These are phyloP conservation scores for Chorisops tibialis DNA, from an alignment of 2,888 invertebrate genomes.

Conservation along the genomic window DNA sequence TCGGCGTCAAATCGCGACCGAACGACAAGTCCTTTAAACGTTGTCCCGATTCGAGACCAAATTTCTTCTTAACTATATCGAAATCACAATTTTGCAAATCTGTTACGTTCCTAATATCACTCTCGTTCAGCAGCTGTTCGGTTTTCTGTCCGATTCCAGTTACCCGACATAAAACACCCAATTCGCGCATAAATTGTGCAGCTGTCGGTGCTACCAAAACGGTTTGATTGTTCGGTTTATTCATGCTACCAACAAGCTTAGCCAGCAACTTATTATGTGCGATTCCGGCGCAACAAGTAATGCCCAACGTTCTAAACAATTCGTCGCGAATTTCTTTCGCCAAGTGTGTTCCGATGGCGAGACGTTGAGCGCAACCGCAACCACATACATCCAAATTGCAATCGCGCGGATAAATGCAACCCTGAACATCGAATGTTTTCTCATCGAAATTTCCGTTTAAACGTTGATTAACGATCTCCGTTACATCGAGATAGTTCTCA, in stretches of 20 bases:
- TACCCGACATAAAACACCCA: constrained; percentile 62
- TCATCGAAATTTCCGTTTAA: constrained; percentile 35
- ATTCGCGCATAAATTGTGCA: constrained; percentile 62
- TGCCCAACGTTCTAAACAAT: constrained; percentile 64
- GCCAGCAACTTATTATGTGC: constrained; percentile 81
- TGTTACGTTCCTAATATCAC: constrained; percentile 63
- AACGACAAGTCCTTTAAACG: constrained; percentile 66
- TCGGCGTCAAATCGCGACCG: constrained; percentile 70
- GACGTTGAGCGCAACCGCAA: constrained; percentile 70
- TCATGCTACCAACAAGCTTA: constrained; percentile 68
- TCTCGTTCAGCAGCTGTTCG: constrained; percentile 60
- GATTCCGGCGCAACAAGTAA: constrained; percentile 79
- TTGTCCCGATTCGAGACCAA: constrained; percentile 66
- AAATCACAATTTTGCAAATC: constrained; percentile 64
- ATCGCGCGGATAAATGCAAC: constrained; percentile 60
- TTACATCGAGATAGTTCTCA: constrained; percentile 81
- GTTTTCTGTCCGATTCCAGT: constrained; percentile 76
- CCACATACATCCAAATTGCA: constrained; percentile 59
- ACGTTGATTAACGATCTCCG: constrained; percentile 53
- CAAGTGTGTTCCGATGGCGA: constrained; percentile 68
- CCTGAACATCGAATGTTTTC: constrained; percentile 41
- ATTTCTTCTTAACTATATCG: constrained; percentile 60
- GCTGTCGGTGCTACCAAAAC: constrained; percentile 69
- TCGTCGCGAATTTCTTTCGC: constrained; percentile 72
- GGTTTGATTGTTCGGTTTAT: constrained; percentile 83